Conservation (phyloP, 2,797 vertebrate species). For the Aphelocoma californica region DNA sequence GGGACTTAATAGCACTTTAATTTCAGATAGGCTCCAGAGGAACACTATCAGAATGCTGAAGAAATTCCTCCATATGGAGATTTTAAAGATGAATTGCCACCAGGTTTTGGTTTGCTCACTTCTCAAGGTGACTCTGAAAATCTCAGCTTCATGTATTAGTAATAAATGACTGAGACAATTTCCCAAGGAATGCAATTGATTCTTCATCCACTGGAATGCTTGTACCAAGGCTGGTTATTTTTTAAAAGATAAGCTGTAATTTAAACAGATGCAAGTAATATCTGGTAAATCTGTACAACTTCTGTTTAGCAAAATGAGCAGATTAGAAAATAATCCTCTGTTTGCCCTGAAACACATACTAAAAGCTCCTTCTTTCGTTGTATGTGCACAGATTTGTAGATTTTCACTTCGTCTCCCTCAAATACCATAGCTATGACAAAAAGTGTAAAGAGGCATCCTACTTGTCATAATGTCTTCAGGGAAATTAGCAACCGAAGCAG, state of each 20-base stretch:
- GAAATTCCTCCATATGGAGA: neutral
- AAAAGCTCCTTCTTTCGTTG: neutral
- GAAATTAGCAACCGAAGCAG: conserved; percentile 11
- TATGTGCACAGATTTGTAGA: neutral
- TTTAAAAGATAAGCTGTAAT: conserved; percentile 5
- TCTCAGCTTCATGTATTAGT: neutral
- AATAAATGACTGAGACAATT: conserved; percentile 14
- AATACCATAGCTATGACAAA: conserved; percentile 15
- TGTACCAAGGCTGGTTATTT: neutral
- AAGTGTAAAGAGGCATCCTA: neutral
- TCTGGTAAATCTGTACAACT: conserved; percentile 25
- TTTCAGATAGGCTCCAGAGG: neutral
- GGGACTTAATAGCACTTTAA: neutral
- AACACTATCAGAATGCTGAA: neutral
- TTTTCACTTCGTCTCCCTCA: neutral
- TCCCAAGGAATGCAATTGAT: neutral
- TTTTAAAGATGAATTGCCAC: neutral
- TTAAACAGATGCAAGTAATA: conserved; percentile 21
- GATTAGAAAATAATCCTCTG: conserved; percentile 43
- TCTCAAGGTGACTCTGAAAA: conserved; percentile 19
- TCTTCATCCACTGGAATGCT: neutral
- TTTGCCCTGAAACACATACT: neutral
- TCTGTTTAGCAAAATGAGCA: conserved; percentile 15
- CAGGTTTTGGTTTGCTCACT: neutral
- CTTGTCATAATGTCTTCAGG: neutral